Conservation (phyloP, 1,140 invertebrate genomes). For the Littorina saxatilis region DNA sequence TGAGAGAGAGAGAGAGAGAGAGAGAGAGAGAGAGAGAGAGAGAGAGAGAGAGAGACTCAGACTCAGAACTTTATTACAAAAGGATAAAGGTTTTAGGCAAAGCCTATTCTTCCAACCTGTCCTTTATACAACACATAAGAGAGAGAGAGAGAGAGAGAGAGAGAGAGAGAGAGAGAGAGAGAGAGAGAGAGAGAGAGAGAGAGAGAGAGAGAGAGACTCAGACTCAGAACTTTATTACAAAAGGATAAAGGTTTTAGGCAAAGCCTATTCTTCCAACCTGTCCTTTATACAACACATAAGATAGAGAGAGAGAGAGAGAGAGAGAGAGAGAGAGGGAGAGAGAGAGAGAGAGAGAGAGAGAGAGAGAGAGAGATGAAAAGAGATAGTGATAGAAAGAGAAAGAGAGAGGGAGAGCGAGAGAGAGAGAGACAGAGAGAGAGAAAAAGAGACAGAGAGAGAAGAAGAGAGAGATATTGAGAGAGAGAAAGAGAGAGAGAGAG, state of each 20-base stretch:
- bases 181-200: background rate
- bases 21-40: background rate
- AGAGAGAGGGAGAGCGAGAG: background rate
- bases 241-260: no score
- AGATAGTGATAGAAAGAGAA: slow-evolving; percentile 5
- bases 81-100: no score
- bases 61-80: no score
- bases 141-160: background rate
- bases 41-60: background rate
- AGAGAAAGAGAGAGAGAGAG: background rate
- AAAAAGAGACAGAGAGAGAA: background rate
- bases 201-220: no score
- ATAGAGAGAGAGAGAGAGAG: background rate
- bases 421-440: background rate
- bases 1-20: background rate
- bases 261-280: no score
- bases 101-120: no score
- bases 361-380: background rate
- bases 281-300: no score
- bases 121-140: no score
- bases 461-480: no score
- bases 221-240: no score
- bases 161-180: background rate
- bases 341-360: background rate
- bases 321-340: background rate